Conservation (phyloP, 2,888 invertebrate genomes). For the Xestobium rufovillosum region DNA sequence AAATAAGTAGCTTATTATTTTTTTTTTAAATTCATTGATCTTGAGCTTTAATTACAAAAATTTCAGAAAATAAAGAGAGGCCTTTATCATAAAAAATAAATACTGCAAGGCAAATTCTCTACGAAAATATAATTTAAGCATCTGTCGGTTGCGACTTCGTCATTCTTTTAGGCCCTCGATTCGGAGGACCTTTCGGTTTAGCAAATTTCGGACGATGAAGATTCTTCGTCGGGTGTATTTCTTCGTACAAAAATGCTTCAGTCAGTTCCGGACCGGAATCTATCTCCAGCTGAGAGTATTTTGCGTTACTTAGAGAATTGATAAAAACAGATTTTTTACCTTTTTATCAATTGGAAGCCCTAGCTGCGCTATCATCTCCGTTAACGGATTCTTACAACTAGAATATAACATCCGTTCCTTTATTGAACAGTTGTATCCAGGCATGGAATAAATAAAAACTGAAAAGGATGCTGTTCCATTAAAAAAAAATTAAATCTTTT, state of each 20-base stretch:
- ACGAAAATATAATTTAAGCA: too few relatives aligned
- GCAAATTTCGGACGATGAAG: constrained; percentile 87
- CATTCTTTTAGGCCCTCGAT: constrained; percentile 83
- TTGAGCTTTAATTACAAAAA: too few relatives aligned
- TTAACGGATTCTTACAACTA: constrained; percentile 89
- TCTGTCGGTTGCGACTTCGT: constrained; percentile 55
- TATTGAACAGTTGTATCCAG: constrained; percentile 90
- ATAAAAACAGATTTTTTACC: too few relatives aligned
- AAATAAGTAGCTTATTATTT: too few relatives aligned
- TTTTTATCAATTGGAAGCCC: constrained; percentile 79
- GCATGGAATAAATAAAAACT: constrained; percentile 99
- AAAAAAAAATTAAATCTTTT: constrained; percentile 4
- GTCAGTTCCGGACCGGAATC: constrained; percentile 85
- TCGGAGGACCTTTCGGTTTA: constrained; percentile 93
- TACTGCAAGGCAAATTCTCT: too few relatives aligned
- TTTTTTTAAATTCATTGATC: too few relatives aligned
- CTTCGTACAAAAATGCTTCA: constrained; percentile 83
- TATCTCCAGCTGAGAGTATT: constrained; percentile 71
- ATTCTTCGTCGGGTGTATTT: constrained; percentile 88
- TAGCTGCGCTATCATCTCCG: constrained; percentile 71
- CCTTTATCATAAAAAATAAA: too few relatives aligned
- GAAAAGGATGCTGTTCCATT: constrained; percentile 33
- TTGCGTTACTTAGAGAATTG: constrained; percentile 11
- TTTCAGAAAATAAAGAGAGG: too few relatives aligned
- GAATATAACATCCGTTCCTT: constrained; percentile 99